Percentiles rank a stretch among this genome's conserved stretches.
Conservation (phyloP, 2,797 vertebrate genomes). For the Enteromius viviparus region DNA sequence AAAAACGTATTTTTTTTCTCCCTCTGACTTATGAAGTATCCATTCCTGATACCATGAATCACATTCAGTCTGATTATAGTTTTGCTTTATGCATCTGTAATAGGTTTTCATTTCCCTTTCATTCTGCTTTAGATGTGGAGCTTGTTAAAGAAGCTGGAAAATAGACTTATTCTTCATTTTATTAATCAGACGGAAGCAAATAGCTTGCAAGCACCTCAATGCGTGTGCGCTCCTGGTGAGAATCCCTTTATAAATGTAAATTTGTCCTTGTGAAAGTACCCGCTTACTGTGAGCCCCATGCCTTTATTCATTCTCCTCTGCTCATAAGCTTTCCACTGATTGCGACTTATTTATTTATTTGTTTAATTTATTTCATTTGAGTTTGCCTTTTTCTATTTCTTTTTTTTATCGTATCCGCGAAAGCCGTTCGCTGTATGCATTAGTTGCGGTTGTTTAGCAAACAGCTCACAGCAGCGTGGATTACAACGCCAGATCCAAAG, state of each 20-base stretch:
- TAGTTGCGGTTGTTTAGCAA: constrained; percentile 23
- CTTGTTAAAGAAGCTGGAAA: constrained; percentile 44
- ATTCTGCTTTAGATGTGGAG: constrained; percentile 37
- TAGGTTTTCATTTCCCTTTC: constrained; percentile 45
- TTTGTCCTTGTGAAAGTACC: constrained; percentile 52
- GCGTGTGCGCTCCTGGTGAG: constrained; percentile 36
- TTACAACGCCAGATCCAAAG: constrained; percentile 27
- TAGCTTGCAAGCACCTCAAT: constrained; percentile 38
- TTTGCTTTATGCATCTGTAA: constrained; percentile 35
- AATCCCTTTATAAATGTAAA: constrained; percentile 57
- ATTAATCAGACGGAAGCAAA: constrained; percentile 57
- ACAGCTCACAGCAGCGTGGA: constrained; percentile 21
- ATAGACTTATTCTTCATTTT: constrained; percentile 51
- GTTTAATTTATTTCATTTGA: constrained; percentile 46
- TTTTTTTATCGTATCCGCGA: neutral
- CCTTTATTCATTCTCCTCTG: constrained; percentile 47
- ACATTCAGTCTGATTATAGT: constrained; percentile 40
- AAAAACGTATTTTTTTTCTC: neutral
- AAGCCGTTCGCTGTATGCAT: constrained; percentile 3
- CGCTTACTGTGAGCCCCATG: constrained; percentile 38
- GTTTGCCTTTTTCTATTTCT: constrained; percentile 7
- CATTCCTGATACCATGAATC: constrained; percentile 10
- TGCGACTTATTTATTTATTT: constrained; percentile 44
- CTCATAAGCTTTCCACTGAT: constrained; percentile 47
- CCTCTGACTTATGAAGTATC: neutral